Conservation (phyloP, 64 coral and sea anemone species). For the Actinia tenebrosa region DNA sequence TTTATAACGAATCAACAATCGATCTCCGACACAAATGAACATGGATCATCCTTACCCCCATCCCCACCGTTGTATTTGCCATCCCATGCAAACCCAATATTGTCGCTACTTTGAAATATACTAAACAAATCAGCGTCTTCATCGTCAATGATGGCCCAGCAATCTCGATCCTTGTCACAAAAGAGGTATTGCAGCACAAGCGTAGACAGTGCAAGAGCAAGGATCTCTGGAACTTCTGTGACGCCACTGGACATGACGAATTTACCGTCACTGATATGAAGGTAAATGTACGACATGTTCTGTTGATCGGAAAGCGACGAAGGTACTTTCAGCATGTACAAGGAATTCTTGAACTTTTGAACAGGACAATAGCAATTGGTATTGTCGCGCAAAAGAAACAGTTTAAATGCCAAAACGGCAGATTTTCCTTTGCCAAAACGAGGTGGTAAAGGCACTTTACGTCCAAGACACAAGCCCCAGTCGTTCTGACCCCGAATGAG, state of each 20-base stretch:
- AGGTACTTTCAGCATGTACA: constrained; percentile 27
- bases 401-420: constrained; percentile 5
- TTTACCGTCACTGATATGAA: constrained; percentile 14
- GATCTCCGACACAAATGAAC: neutral
- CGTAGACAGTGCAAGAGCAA: constrained; percentile 30
- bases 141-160: constrained; percentile 8
- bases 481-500: constrained; percentile 35
- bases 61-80: neutral
- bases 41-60: neutral
- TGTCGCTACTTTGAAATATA: constrained; percentile 12
- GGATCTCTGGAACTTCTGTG: constrained; percentile 26
- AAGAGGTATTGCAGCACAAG: constrained; percentile 19
- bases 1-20: neutral
- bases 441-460: neutral
- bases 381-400: constrained; percentile 12
- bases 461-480: constrained; percentile 39
- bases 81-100: constrained; percentile 5
- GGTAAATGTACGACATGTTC: neutral
- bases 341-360: constrained; percentile 29
- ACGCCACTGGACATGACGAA: constrained; percentile 13
- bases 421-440: neutral
- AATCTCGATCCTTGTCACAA: constrained; percentile 25
- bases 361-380: constrained; percentile 26
- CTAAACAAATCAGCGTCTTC: constrained; percentile 11
- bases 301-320: neutral